Conservation (phyloP, 2,888 invertebrate species). For the Scaptomyza tumidula region DNA sequence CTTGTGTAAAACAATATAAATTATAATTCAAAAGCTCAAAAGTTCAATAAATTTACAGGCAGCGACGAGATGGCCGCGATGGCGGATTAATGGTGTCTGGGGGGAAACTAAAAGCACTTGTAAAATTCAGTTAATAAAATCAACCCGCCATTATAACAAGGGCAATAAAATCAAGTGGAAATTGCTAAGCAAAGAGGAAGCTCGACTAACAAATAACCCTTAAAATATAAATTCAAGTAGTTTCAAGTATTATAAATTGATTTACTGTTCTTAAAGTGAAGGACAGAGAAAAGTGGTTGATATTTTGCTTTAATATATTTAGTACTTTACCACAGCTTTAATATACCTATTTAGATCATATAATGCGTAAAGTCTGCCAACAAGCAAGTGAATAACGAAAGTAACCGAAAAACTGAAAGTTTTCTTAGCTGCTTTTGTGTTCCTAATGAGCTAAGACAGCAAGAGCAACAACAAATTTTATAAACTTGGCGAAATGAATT, state of each 20-base stretch:
- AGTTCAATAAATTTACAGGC: conserved; percentile 67
- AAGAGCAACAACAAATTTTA: conserved; percentile 53
- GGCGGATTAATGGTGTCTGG: conserved; percentile 5
- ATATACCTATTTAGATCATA: neutral
- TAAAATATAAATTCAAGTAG: neutral
- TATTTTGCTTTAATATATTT: neutral
- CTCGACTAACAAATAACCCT: conserved; percentile 6
- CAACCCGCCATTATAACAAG: conserved; percentile 69
- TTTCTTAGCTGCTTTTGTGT: conserved; percentile 70
- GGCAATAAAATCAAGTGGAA: conserved; percentile 31
- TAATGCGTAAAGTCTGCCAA: neutral
- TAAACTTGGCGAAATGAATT: conserved; percentile 75
- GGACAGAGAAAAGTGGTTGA: neutral
- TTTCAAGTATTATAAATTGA: neutral
- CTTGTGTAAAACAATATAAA: conserved; percentile 66
- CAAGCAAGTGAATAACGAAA: conserved; percentile 20
- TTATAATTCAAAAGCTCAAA: conserved; percentile 68
- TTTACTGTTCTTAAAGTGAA: neutral
- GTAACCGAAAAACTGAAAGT: conserved; percentile 52
- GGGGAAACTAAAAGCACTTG: conserved; percentile 51
- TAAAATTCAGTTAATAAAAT: conserved; percentile 69
- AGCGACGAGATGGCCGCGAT: conserved; percentile 17
- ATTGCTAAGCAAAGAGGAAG: neutral
- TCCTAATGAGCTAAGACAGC: conserved; percentile 64
- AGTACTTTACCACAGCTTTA: neutral